Percentiles rank a stretch among this genome's conserved stretches.
Conservation (phyloP, 2,797 vertebrate genomes). For the Gephyroberyx darwinii region DNA sequence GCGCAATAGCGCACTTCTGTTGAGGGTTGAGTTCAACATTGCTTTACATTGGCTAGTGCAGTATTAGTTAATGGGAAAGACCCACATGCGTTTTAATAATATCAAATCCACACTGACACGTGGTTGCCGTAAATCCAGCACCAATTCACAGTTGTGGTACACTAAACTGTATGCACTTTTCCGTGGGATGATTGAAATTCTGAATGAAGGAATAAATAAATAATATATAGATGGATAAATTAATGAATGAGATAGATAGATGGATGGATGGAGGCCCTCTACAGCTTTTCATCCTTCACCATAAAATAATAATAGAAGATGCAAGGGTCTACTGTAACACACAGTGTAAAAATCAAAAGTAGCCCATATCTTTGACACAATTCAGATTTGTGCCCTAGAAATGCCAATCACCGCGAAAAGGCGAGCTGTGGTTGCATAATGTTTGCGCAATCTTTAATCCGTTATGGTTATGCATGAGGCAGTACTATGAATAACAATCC, state of each 20-base stretch:
- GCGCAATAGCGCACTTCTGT: constrained; percentile 30
- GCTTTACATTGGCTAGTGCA: not conserved
- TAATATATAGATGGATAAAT: constrained; percentile 17
- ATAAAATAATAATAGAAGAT: not conserved
- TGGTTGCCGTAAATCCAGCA: no score
- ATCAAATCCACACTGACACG: not conserved
- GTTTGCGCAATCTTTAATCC: constrained; percentile 72
- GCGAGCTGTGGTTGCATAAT: constrained; percentile 66
- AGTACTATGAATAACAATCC: constrained; percentile 52
- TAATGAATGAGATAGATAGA: not conserved
- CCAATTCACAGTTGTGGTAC: no score
- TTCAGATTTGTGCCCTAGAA: constrained; percentile 69
- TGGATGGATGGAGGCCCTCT: not conserved
- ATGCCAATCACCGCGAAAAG: constrained; percentile 63
- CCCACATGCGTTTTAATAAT: not conserved
- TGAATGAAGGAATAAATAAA: not conserved
- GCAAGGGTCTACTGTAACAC: not conserved
- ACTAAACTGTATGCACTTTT: no score
- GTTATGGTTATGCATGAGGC: constrained; percentile 69
- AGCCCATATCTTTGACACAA: constrained; percentile 42
- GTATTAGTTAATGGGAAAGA: not conserved
- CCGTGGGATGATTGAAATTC: not conserved
- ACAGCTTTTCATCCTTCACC: no score
- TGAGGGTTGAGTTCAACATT: not conserved
- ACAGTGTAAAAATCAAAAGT: constrained; percentile 20